Conservation (phyloP, 2,797 vertebrate genomes). For the Uromys caudimaculatus region DNA sequence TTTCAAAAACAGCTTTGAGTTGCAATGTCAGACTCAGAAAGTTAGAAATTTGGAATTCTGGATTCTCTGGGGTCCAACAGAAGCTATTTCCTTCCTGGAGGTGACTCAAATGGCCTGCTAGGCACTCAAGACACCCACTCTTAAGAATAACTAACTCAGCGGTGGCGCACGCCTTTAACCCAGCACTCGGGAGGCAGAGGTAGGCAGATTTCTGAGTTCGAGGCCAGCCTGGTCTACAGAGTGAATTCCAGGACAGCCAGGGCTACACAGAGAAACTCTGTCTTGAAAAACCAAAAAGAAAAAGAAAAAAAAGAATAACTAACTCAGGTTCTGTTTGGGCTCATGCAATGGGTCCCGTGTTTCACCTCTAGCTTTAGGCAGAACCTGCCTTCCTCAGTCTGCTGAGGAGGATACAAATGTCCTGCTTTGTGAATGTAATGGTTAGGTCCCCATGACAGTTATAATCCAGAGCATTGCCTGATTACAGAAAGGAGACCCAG, state of each 20-base stretch:
- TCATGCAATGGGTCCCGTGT: neutral
- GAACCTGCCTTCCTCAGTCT: constrained; percentile 15
- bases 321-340: neutral
- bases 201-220: no score
- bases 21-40: constrained; percentile 2
- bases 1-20: neutral
- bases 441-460: neutral
- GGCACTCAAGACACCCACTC: neutral
- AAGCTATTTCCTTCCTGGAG: constrained; percentile 52
- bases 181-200: no score
- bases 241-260: no score
- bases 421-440: neutral
- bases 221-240: no score
- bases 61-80: constrained; percentile 13
- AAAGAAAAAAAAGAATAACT: no score
- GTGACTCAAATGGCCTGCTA: neutral
- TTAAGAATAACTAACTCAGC: no score
- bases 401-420: constrained; percentile 14
- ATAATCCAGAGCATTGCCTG: neutral
- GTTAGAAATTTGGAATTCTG: neutral
- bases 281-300: no score
- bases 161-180: no score
- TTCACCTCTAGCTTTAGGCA: neutral
- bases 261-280: no score
- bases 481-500: neutral